Conservation (phyloP, 2,888 invertebrate genomes). For the Diarsia rubi region DNA sequence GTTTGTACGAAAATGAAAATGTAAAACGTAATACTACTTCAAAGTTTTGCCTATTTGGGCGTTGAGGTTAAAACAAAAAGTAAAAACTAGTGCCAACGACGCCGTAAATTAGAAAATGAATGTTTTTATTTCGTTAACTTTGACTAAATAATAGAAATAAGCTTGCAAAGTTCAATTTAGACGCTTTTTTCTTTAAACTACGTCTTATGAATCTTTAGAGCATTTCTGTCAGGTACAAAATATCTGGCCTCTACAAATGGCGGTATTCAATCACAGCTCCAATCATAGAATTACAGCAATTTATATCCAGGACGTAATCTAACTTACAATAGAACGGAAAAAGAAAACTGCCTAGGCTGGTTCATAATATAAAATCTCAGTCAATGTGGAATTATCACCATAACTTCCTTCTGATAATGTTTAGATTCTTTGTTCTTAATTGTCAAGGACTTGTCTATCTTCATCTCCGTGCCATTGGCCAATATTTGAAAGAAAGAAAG, state of each 20-base stretch:
- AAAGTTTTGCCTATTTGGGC: background rate
- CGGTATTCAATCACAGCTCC: background rate
- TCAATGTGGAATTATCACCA: background rate
- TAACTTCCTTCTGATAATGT: background rate
- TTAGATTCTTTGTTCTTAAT: background rate
- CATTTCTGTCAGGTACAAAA: background rate
- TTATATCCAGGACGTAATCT: background rate
- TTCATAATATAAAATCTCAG: background rate
- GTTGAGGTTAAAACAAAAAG: slow-evolving; percentile 49
- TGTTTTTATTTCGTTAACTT: background rate
- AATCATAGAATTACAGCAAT: background rate
- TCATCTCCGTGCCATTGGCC: too few species aligned
- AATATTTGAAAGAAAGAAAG: too few species aligned
- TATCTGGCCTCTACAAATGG: background rate
- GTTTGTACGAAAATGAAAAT: background rate
- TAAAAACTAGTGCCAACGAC: slow-evolving; percentile 7
- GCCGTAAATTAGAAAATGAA: background rate
- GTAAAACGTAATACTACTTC: background rate
- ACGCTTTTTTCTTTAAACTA: background rate
- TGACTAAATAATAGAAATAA: background rate
- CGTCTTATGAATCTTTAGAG: background rate
- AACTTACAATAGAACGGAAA: background rate
- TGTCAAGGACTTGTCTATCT: too few species aligned
- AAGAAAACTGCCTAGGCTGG: too few species aligned
- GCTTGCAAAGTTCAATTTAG: background rate